Conservation (phyloP, 2,888 invertebrate genomes). For the Tenthredo notha region DNA sequence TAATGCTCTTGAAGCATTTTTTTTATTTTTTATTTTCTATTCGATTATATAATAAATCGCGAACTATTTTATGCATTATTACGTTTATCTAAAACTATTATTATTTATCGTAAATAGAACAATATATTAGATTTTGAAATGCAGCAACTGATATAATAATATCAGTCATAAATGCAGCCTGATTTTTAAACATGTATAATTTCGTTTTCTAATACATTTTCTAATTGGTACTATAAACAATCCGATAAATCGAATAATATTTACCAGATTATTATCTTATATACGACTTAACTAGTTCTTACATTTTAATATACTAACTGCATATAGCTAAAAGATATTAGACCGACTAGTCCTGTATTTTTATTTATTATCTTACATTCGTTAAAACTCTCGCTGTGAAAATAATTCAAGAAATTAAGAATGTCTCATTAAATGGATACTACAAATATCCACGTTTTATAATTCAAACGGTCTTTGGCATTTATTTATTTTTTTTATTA, state of each 20-base stretch:
- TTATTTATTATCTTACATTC: not conserved
- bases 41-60: not conserved
- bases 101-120: not conserved
- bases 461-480: not conserved
- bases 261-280: not conserved
- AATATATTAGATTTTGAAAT: constrained; percentile 23
- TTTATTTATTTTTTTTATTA: not conserved
- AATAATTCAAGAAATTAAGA: constrained; percentile 3
- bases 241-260: not conserved
- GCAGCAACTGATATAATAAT: not conserved
- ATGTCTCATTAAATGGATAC: not conserved
- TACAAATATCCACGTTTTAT: not conserved
- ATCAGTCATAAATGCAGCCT: constrained; percentile 24
- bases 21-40: not conserved
- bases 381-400: not conserved
- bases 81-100: not conserved
- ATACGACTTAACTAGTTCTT: constrained; percentile 3
- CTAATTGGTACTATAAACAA: not conserved
- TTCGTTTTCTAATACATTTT: not conserved
- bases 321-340: not conserved
- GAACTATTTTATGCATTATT: constrained; percentile 6
- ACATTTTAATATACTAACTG: not conserved
- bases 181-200: not conserved
- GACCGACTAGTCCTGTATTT: not conserved
- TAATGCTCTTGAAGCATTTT: not conserved